A percentile compares a stretch with the other conserved stretches of the same genome.
Conservation (phyloP, 2,113 vertebrate genomes). For the Eolophus roseicapilla region DNA sequence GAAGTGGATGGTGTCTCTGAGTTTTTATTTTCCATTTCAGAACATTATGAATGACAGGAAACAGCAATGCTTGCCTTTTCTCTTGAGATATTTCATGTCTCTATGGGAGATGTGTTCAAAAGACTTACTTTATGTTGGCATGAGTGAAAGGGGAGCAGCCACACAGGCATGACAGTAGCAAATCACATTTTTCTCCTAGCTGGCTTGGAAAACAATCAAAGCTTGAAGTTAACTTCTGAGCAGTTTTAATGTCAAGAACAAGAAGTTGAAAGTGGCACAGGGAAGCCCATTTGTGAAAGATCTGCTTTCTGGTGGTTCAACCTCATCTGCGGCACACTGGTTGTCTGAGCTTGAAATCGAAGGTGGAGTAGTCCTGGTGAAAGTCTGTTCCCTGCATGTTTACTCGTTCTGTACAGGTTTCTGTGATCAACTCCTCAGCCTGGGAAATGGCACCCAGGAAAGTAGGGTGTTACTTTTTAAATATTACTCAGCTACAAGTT, state of each 20-base stretch:
- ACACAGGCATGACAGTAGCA: neutral
- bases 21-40: neutral
- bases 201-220: neutral
- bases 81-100: neutral
- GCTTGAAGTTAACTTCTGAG: neutral
- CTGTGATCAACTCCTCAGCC: neutral
- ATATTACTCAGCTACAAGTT: neutral
- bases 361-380: neutral
- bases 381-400: neutral
- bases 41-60: neutral
- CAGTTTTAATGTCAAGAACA: neutral
- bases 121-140: neutral
- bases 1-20: neutral
- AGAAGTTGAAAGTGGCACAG: neutral
- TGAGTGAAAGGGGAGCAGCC: neutral
- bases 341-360: neutral
- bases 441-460: neutral
- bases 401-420: neutral
- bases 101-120: neutral
- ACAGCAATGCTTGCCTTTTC: neutral
- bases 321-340: accelerated
- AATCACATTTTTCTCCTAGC: neutral
- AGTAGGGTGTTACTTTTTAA: neutral
- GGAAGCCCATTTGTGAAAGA: neutral
- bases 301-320: neutral